Percentiles rank a stretch among this genome's conserved stretches.
These are phyloP conservation scores for Ecdyonurus torrentis DNA, from an alignment of 2,888 invertebrate genomes.

Conservation along the genomic window DNA sequence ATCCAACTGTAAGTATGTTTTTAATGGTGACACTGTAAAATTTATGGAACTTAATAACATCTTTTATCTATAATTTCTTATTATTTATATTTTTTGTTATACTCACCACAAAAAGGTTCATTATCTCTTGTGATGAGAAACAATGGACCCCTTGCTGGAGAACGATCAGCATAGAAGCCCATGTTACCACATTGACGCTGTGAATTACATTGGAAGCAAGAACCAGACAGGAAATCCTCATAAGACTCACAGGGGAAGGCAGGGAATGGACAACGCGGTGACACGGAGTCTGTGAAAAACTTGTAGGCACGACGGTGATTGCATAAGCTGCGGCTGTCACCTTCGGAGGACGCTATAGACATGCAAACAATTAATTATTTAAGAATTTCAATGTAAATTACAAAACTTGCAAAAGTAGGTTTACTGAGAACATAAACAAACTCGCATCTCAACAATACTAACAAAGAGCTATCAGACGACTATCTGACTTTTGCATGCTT, in stretches of 20 bases:
- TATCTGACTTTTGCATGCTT: no score
- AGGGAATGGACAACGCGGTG: constrained; percentile 78
- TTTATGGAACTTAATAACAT: no score
- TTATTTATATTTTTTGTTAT: no score
- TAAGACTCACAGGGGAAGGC: constrained; percentile 76
- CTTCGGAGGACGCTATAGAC: constrained; percentile 42
- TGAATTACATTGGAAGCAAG: constrained; percentile 51
- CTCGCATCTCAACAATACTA: no score
- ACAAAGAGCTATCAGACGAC: no score
- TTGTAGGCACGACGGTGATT: constrained; percentile 88
- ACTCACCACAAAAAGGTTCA: constrained; percentile 76
- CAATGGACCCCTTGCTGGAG: constrained; percentile 67
- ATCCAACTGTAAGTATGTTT: no score
- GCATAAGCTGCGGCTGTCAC: constrained; percentile 75
- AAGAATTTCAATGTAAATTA: neutral
- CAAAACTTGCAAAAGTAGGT: no score
- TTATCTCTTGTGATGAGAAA: constrained; percentile 78
- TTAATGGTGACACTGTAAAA: no score
- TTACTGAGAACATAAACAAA: no score
- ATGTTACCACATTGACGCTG: constrained; percentile 62
- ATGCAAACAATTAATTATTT: constrained; percentile 14
- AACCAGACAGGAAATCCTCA: constrained; percentile 64
- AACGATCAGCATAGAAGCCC: constrained; percentile 84
- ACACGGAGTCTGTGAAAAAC: constrained; percentile 87
- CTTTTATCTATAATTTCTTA: no score